A percentile compares a stretch with the other conserved stretches of the same genome.
These are phyloP conservation scores for Watsonalla cultraria DNA, from an alignment of 2,888 invertebrate species.

Conservation along the genomic window DNA sequence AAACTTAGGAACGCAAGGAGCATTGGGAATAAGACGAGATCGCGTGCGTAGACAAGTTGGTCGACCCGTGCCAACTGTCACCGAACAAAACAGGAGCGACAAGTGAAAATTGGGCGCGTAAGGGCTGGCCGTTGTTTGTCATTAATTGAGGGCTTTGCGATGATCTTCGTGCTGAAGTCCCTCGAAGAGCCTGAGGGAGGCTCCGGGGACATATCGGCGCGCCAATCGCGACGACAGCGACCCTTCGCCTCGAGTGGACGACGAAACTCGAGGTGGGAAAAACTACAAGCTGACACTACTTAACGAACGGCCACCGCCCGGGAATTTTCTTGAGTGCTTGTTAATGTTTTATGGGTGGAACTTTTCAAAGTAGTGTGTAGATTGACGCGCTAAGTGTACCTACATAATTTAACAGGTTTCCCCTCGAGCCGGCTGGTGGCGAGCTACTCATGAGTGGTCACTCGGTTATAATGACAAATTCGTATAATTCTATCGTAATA, in stretches of 20 bases:
- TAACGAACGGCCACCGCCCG: conserved; percentile 70
- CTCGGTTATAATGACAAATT: conserved; percentile 30
- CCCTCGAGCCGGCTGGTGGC: conserved; percentile 47
- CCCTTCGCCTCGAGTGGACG: conserved; percentile 63
- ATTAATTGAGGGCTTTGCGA: conserved; percentile 75
- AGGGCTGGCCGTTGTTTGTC: conserved; percentile 62
- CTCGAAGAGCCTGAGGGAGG: conserved; percentile 51
- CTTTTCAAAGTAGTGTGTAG: conserved; percentile 73
- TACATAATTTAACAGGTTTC: conserved; percentile 74
- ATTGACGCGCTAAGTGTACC: conserved; percentile 75
- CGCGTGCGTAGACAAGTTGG: conserved; percentile 34
- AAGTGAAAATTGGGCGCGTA: conserved; percentile 69
- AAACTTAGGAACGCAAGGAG: conserved; percentile 27
- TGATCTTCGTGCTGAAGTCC: conserved; percentile 63
- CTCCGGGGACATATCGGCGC: conserved; percentile 72
- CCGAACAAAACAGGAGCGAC: conserved; percentile 63
- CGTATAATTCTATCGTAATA: conserved; percentile 56
- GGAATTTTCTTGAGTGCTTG: conserved; percentile 78
- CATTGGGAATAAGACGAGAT: conserved; percentile 43
- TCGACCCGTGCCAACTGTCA: conserved; percentile 70
- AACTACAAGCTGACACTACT: conserved; percentile 76
- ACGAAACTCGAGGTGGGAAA: conserved; percentile 68
- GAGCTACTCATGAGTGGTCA: conserved; percentile 28
- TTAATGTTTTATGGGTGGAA: conserved; percentile 78
- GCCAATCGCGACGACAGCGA: conserved; percentile 74